Percentiles rank a stretch among this genome's conserved stretches.
Evolutionary conservation across 2,113 vertebrate genomes (phyloP).

Genomic region (Catharus fuscescens): DNA sequence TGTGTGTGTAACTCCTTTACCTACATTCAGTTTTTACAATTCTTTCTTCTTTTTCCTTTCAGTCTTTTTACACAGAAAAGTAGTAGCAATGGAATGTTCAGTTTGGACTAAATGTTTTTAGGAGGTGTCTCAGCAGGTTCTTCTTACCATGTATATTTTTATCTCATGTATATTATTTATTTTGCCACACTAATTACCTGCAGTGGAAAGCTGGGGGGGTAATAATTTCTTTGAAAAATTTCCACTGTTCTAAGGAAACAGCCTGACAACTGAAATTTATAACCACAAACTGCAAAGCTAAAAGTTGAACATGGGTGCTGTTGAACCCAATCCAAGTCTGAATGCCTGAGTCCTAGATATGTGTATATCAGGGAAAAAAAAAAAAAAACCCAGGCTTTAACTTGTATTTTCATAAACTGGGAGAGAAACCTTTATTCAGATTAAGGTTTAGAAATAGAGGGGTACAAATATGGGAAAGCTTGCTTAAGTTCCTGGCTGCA

Average conservation of each 20-base stretch:
- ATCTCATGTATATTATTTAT: background rate
- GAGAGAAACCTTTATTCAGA: background rate
- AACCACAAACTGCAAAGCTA: background rate
- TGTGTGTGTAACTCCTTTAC: background rate
- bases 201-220: background rate
- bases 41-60: background rate
- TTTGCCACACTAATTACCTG: background rate
- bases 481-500: background rate
- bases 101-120: background rate
- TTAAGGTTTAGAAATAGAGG: background rate
- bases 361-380: background rate
- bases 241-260: background rate
- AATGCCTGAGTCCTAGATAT: background rate
- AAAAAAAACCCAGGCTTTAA: background rate
- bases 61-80: background rate
- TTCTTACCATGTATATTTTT: background rate
- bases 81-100: background rate
- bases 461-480: background rate
- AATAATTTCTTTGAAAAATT: background rate
- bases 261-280: background rate
- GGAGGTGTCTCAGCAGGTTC: rapidly evolving
- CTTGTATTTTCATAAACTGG: background rate
- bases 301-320: background rate
- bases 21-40: background rate
- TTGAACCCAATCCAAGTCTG: background rate